Conservation (phyloP, 1,140 invertebrate species). For the Watersipora subatra region DNA sequence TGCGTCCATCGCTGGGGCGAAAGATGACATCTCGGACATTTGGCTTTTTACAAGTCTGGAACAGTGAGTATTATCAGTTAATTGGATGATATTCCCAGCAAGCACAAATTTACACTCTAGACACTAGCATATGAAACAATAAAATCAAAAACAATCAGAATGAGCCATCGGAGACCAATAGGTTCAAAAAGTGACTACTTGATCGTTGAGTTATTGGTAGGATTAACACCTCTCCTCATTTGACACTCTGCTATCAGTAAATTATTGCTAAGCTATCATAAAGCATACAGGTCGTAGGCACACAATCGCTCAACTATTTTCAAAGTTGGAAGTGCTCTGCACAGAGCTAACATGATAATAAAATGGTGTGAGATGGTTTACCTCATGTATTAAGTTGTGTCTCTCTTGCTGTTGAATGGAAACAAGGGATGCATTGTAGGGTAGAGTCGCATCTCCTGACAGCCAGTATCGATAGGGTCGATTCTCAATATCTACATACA, state of each 20-base stretch:
- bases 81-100: background rate
- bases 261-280: background rate
- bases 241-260: background rate
- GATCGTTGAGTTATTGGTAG: no score
- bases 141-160: no score
- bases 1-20: background rate
- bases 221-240: background rate
- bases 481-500: background rate
- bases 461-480: background rate
- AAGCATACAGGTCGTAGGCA: background rate
- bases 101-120: no score
- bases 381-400: background rate
- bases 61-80: background rate
- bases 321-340: no score
- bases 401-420: background rate
- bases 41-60: background rate
- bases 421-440: background rate
- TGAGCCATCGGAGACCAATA: no score
- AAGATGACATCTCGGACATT: background rate
- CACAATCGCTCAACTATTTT: background rate
- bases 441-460: background rate
- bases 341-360: background rate
- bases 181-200: no score
- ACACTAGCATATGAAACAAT: no score
- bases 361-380: no score